phyloP scores from a whole-genome alignment of 2,797 vertebrate species.

The Brachyalestes nurse region DNA sequence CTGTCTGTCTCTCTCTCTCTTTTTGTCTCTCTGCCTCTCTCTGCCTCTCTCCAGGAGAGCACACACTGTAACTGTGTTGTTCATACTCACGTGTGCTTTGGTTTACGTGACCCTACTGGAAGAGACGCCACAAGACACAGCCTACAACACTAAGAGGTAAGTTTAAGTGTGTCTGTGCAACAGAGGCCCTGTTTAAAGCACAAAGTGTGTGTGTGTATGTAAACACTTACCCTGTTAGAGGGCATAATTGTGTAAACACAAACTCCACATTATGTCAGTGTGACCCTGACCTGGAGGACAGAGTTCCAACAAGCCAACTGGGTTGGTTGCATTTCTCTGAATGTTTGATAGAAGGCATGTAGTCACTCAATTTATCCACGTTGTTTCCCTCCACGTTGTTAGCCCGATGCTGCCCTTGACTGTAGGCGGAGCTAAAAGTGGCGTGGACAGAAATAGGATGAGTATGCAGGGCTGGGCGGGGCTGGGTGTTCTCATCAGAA shows the following conservation, averaged over 20 bases:
- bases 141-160: conserved; percentile 97
- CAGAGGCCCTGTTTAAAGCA: no score
- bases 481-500: conserved; percentile 32
- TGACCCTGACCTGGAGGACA: conserved; percentile 23
- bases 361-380: not conserved
- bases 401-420: not conserved
- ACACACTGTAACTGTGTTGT: conserved; percentile 94
- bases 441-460: conserved; percentile 13
- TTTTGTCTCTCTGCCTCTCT: no score
- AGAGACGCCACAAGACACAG: conserved; percentile 95
- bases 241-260: conserved; percentile 31
- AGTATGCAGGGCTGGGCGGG: not conserved
- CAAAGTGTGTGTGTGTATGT: not conserved
- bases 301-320: not conserved
- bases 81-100: conserved; percentile 92
- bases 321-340: not conserved
- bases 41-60: conserved; percentile 84
- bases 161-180: not conserved
- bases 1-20: no score
- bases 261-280: not conserved
- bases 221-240: conserved; percentile 2
- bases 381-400: not conserved
- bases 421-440: conserved; percentile 9
- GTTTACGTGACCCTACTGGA: conserved; percentile 96
- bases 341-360: not conserved